Evolutionary conservation across 2,797 vertebrate species (phyloP), one percentile per base, ranked within the genome.

Genomic region (Perodicticus potto): DNA sequence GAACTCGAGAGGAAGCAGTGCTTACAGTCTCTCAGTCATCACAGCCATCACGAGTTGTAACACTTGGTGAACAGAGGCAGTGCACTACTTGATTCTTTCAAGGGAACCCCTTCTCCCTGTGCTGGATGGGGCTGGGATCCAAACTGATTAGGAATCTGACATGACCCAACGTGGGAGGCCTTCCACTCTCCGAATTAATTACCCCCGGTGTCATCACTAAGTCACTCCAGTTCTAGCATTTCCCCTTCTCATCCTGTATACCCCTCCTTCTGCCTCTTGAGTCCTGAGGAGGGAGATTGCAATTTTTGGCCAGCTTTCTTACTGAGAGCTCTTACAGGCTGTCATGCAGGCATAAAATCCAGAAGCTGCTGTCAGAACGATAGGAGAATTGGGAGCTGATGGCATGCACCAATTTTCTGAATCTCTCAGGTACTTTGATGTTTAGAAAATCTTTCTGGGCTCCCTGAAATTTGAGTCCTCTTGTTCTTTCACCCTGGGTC

Each of bases 391-490:
- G 53, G 57, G 72, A 55, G 29, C 17, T 63, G 72, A 90, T 29
- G 73, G n/a, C 40, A 4, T 27, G 76, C 45, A 29, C 59, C 78
- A 53, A 5, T 40, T 37, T 49, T 88, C 70, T 76, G 67, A 59
- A 25, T 74, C 78, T 78, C 22, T 22, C 77, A 20, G 23, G 17
- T 32, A 45, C 59, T 92, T 93, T 12, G 27, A 45, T 73, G 34
- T 91, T 89, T 76, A 29, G 45, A 84, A 45, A 34, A 22, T 81
- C 57, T 53, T 78, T 63, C 65, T 29, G 17, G 32, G 59, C 73
- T 72, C 85, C 23, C 57, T 69, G 81, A 72, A 61, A 40, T 55
- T 76, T 87, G 40, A 82, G 32, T 69, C 40, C 67, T 73, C 73
- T 70, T 57, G 25, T 11, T 83, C 23, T 78, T 92, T 73, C 59